Evolutionary conservation across 2,113 vertebrate species (phyloP).

Genomic region (Xyrauchen texanus): DNA sequence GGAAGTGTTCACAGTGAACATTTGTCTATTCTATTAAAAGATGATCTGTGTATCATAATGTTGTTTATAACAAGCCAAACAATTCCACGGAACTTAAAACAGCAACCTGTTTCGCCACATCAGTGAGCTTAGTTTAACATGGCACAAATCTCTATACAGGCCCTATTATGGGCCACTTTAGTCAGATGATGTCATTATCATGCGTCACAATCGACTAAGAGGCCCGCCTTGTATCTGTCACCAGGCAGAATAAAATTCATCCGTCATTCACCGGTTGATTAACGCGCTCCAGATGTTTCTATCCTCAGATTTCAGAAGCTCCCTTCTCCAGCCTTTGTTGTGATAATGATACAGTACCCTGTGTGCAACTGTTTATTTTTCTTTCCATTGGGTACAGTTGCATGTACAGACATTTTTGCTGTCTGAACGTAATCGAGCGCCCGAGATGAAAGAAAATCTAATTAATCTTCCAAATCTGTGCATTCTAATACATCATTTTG

Average conservation of each 20-base stretch:
- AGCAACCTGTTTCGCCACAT: constrained; percentile 34
- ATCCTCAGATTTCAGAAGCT: constrained; percentile 87
- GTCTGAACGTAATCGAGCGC: constrained; percentile 78
- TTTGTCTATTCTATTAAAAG: neutral
- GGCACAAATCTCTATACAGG: constrained; percentile 11
- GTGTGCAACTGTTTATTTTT: constrained; percentile 87
- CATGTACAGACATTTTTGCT: constrained; percentile 83
- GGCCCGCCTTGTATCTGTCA: constrained; percentile 80
- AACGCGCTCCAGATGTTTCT: constrained; percentile 88
- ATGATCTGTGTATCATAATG: neutral
- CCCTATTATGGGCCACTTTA: constrained; percentile 60
- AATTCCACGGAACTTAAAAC: neutral
- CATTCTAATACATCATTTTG: constrained; percentile 22
- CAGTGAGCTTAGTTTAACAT: neutral
- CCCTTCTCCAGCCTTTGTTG: constrained; percentile 79
- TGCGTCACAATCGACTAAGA: constrained; percentile 78
- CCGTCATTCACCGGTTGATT: constrained; percentile 88
- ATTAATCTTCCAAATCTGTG: constrained; percentile 78
- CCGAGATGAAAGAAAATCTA: constrained; percentile 84
- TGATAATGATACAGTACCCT: constrained; percentile 90
- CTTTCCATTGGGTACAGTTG: constrained; percentile 80
- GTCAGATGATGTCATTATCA: constrained; percentile 72
- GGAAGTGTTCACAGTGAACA: neutral
- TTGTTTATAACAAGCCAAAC: neutral
- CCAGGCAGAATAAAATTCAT: constrained; percentile 86